Percentiles rank a stretch among this genome's conserved stretches.
These are phyloP conservation scores for Enteromius afrohamiltoni DNA, from an alignment of 2,797 vertebrate genomes.

Conservation along the genomic window DNA sequence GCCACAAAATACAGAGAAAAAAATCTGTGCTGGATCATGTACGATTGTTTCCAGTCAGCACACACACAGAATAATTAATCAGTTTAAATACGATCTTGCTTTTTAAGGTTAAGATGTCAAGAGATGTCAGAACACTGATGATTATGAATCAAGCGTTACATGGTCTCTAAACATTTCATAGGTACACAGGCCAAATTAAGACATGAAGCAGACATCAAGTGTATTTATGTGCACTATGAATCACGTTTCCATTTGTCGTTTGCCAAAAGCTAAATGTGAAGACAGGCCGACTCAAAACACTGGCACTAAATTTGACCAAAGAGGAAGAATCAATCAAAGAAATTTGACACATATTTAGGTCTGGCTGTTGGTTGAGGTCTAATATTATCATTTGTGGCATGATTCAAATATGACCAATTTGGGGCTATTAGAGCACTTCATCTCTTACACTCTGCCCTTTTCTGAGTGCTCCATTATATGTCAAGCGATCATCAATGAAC, in stretches of 20 bases:
- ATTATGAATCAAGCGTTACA: background rate
- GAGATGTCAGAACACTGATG: constrained; percentile 3
- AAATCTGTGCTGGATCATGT: background rate
- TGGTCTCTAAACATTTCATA: background rate
- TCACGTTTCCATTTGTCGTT: constrained; percentile 8
- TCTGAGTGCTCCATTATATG: no score
- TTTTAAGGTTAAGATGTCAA: background rate
- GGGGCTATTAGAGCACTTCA: background rate
- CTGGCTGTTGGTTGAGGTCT: background rate
- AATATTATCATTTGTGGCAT: background rate
- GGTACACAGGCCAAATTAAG: background rate
- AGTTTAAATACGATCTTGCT: background rate
- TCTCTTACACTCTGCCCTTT: background rate
- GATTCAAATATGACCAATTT: background rate
- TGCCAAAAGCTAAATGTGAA: background rate
- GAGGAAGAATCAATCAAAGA: constrained; percentile 13
- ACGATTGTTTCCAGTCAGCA: background rate
- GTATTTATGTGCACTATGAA: constrained; percentile 17
- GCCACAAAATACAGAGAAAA: background rate
- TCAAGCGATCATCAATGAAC: background rate
- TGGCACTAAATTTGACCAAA: background rate
- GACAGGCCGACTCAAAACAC: background rate
- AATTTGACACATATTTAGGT: background rate
- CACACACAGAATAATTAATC: background rate
- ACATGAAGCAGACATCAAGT: constrained; percentile 11